phyloP scores from a whole-genome alignment of 2,797 vertebrate species.

The Cebuella pygmaea region DNA sequence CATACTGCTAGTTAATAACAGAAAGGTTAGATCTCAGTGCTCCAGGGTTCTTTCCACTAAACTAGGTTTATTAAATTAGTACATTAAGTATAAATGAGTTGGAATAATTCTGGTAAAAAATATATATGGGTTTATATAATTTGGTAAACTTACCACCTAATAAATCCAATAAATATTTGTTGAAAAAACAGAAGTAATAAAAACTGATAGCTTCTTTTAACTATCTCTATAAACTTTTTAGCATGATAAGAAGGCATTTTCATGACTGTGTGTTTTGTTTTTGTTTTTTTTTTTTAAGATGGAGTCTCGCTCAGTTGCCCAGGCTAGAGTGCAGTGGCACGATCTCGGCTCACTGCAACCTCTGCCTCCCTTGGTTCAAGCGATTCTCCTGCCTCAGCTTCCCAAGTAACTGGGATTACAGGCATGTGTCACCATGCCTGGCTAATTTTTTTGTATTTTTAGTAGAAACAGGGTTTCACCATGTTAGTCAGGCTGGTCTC shows the following conservation, averaged over 20 bases:
- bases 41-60: background rate
- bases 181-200: slow-evolving; percentile 18
- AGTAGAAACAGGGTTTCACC: too few species aligned
- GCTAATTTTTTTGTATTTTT: too few species aligned
- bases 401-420: too few species aligned
- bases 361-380: too few species aligned
- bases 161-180: background rate
- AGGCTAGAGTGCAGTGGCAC: too few species aligned
- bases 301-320: too few species aligned
- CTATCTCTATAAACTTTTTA: slow-evolving; percentile 5
- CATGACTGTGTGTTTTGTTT: background rate
- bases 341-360: too few species aligned
- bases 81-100: background rate
- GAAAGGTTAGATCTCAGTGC: background rate
- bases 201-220: background rate
- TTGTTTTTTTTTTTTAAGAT: slow-evolving; percentile 4
- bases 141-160: background rate
- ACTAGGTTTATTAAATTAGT: background rate
- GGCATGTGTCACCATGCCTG: too few species aligned
- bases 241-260: background rate
- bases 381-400: too few species aligned
- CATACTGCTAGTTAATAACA: background rate
- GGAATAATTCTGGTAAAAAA: background rate
- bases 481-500: too few species aligned
- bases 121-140: background rate